Percentiles rank a stretch among this genome's conserved stretches.
Conservation (phyloP, 2,797 vertebrate genomes). For the Pipistrellus pygmaeus region DNA sequence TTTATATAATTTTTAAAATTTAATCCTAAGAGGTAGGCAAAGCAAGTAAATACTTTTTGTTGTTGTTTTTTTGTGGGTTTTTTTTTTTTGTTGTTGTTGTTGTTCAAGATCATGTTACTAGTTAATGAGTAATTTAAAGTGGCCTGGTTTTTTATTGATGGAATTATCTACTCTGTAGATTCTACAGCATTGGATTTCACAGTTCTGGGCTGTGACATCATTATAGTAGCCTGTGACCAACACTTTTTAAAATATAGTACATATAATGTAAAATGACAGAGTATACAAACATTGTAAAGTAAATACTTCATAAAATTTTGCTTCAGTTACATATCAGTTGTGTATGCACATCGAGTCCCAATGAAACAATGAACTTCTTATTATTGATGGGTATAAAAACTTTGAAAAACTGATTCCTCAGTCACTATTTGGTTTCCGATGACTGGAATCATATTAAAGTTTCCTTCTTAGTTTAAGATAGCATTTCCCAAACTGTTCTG, state of each 20-base stretch:
- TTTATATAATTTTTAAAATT: neutral
- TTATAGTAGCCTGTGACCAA: neutral
- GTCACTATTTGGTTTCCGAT: neutral
- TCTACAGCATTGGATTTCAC: neutral
- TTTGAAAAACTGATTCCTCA: neutral
- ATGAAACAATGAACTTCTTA: neutral
- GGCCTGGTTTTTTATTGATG: neutral
- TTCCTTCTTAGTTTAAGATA: neutral
- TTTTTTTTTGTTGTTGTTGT: neutral
- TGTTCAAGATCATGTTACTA: neutral
- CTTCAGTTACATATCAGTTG: neutral
- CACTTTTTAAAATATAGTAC: neutral
- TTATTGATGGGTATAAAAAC: neutral
- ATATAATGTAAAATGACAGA: slow-evolving; percentile 6
- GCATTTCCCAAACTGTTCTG: neutral
- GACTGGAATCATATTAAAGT: neutral
- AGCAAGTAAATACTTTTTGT: neutral
- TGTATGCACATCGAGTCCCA: neutral
- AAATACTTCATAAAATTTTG: neutral
- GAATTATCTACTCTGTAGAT: neutral
- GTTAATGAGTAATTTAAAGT: neutral
- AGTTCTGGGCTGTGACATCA: neutral
- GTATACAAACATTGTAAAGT: neutral
- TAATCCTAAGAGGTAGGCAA: neutral
- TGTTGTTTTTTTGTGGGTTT: no score